A percentile compares a stretch with the other conserved stretches of the same genome.
Evolutionary conservation across 1,140 invertebrate species (phyloP).

Genomic region (Scylla paramamosain): DNA sequence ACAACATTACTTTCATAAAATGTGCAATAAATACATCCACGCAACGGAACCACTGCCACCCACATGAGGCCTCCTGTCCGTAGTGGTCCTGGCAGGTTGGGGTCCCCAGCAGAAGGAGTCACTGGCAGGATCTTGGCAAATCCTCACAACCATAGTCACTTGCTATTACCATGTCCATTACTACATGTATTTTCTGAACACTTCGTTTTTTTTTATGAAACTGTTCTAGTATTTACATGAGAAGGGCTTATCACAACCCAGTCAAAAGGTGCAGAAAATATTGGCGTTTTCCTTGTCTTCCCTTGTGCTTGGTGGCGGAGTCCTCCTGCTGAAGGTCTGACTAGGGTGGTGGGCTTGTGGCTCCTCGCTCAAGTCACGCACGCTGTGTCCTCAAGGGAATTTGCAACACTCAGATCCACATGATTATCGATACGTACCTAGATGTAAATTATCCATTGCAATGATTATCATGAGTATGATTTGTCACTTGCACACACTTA

Average conservation of each 20-base stretch:
- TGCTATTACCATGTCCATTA: not conserved
- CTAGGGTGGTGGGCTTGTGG: constrained; percentile 67
- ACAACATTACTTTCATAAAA: constrained; percentile 66
- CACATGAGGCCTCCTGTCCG: constrained; percentile 38
- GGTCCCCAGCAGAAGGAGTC: constrained; percentile 43
- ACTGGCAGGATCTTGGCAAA: constrained; percentile 29
- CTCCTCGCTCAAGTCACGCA: constrained; percentile 33
- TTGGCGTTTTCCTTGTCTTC: constrained; percentile 5
- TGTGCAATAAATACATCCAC: constrained; percentile 67
- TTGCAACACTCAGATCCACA: constrained; percentile 59
- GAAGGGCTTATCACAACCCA: constrained; percentile 25
- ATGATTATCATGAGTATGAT: constrained; percentile 71
- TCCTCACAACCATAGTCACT: constrained; percentile 22
- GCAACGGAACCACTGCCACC: constrained; percentile 56
- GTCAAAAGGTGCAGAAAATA: not conserved
- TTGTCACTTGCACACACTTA: constrained; percentile 69
- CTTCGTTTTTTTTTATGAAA: not conserved
- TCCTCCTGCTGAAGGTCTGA: constrained; percentile 71
- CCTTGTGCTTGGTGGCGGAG: constrained; percentile 35
- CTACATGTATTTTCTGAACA: constrained; percentile 7
- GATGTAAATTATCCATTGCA: constrained; percentile 69
- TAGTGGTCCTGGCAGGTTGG: constrained; percentile 45
- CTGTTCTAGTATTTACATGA: constrained; percentile 15
- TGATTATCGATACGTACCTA: constrained; percentile 48
- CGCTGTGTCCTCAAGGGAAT: constrained; percentile 28